Evolutionary conservation across 2,113 vertebrate genomes (phyloP).

Genomic region (Poicephalus meyeri): DNA sequence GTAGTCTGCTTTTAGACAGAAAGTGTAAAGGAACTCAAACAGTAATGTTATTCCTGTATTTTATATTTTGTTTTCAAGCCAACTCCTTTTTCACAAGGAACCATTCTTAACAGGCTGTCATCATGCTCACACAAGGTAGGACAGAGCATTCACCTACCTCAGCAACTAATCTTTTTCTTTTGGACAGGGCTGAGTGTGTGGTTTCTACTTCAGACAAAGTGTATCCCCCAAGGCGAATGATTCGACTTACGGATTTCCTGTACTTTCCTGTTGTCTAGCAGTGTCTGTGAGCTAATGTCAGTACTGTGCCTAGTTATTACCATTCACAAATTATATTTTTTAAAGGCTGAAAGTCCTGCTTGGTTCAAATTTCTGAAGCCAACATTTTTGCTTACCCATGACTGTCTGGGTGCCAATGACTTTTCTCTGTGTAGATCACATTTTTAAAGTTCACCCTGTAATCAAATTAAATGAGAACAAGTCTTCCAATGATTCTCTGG

Average conservation of each 20-base stretch:
- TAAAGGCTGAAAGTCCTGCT: background rate
- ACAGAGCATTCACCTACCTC: background rate
- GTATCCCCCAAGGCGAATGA: background rate
- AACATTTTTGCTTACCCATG: accelerated
- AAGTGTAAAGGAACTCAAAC: background rate
- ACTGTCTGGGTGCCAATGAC: accelerated
- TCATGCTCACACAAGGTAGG: background rate
- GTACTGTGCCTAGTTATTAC: background rate
- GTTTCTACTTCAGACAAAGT: slow-evolving; percentile 30
- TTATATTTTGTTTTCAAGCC: background rate
- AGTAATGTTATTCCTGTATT: background rate
- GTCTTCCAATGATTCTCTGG: background rate
- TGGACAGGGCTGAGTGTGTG: background rate
- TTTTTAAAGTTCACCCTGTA: background rate
- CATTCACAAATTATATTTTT: background rate
- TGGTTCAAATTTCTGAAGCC: background rate
- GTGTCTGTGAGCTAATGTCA: slow-evolving; percentile 7
- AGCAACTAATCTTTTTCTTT: background rate
- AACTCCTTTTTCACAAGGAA: background rate
- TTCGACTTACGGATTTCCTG: background rate
- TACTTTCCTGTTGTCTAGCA: background rate
- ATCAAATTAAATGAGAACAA: background rate
- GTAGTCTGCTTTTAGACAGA: background rate
- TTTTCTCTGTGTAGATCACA: background rate
- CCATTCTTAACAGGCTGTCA: background rate